phyloP scores from a whole-genome alignment of 2,113 vertebrate genomes.

The Pseudorasbora parva region DNA sequence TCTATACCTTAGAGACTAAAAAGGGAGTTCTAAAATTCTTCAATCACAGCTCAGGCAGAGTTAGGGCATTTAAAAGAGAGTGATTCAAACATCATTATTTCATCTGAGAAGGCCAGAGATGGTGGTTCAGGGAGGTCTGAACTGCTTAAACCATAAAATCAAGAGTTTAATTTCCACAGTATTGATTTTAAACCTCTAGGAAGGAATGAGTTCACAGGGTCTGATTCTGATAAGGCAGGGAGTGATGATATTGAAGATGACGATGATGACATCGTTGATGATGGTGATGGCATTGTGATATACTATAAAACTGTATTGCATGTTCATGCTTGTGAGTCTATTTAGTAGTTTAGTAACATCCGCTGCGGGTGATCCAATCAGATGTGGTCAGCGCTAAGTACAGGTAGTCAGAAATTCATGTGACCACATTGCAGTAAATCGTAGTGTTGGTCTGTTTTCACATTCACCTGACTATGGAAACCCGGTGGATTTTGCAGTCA shows the following conservation, averaged over 20 bases:
- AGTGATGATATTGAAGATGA: slow-evolving; percentile 9
- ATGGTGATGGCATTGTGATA: not conserved
- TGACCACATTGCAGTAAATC: not conserved
- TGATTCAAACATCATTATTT: slow-evolving; percentile 40
- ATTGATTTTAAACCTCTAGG: slow-evolving; percentile 37
- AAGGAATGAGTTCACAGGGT: not conserved
- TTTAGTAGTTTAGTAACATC: not conserved
- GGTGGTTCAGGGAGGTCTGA: slow-evolving; percentile 28
- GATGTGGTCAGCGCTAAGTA: not conserved
- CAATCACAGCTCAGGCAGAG: slow-evolving; percentile 32
- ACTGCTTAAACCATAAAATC: slow-evolving; percentile 35
- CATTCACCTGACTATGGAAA: no score
- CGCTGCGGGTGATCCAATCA: not conserved
- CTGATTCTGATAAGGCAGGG: slow-evolving; percentile 9
- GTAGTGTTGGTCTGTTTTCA: no score
- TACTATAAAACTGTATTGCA: not conserved
- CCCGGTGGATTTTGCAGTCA: no score
- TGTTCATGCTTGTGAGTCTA: not conserved
- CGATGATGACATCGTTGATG: not conserved
- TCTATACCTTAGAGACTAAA: slow-evolving; percentile 25
- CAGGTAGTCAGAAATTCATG: not conserved
- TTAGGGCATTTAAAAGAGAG: slow-evolving; percentile 26
- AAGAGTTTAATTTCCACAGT: slow-evolving; percentile 41
- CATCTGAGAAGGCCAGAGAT: slow-evolving; percentile 31
- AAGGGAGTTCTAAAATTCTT: slow-evolving; percentile 42